phyloP scores from a whole-genome alignment of 2,797 vertebrate genomes.

The Phylloscopus collybita region DNA sequence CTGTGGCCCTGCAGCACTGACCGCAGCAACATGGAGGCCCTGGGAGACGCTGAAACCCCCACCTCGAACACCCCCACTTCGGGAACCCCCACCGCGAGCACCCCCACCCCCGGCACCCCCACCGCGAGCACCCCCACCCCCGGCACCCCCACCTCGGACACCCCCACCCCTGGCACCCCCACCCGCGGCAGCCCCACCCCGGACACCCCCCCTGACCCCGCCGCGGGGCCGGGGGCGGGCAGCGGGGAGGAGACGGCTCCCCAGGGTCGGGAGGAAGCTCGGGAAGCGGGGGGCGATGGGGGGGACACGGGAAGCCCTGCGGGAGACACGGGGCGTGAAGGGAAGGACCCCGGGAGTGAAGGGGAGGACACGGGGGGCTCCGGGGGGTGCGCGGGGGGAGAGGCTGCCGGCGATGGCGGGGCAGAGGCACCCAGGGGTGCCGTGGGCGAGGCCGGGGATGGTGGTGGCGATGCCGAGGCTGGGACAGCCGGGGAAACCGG shows the following conservation, averaged over 20 bases:
- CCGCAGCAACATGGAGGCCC: background rate
- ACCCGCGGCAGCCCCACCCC: background rate
- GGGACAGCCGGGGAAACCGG: background rate
- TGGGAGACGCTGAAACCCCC: background rate
- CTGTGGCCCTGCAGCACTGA: background rate
- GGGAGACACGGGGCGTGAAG: background rate
- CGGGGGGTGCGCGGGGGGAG: background rate
- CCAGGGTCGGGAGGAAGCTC: background rate
- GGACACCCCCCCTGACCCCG: background rate
- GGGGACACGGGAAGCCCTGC: background rate
- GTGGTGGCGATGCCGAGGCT: too few species aligned
- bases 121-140: too few species aligned
- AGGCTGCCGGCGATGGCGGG: background rate
- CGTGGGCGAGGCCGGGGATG: background rate
- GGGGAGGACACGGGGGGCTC: background rate
- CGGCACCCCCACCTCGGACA: fast-evolving
- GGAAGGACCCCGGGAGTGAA: too few species aligned
- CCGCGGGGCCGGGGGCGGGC: background rate
- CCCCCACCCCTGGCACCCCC: background rate
- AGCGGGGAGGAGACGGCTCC: background rate
- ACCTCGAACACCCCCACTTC: background rate
- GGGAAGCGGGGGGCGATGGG: fast-evolving
- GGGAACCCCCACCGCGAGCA: too few species aligned
- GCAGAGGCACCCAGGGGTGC: background rate
- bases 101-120: too few species aligned